These are phyloP conservation scores for Zingel zingel DNA, from an alignment of 2,113 vertebrate genomes.

Conservation along the genomic window DNA sequence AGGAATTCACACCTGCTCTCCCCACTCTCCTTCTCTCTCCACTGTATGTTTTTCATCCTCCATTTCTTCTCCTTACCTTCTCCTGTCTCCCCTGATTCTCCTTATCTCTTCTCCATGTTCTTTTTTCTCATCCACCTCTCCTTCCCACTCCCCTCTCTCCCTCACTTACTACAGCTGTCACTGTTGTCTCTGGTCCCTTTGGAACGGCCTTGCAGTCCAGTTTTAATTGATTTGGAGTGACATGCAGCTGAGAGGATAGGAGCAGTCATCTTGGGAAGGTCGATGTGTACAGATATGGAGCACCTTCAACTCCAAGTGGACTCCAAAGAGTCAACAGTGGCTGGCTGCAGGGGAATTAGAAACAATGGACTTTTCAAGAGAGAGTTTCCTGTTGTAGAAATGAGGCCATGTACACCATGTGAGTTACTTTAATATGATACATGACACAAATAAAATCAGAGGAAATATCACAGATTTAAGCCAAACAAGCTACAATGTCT, in stretches of 20 bases:
- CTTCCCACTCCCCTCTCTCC: slow-evolving; percentile 2
- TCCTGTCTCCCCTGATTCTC: slow-evolving; percentile 12
- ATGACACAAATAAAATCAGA: slow-evolving; percentile 1
- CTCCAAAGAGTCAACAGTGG: slow-evolving; percentile 57
- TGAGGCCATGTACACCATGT: slow-evolving; percentile 7
- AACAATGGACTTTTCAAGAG: slow-evolving; percentile 15
- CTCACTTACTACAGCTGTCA: slow-evolving; percentile 46
- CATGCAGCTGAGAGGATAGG: slow-evolving; percentile 50
- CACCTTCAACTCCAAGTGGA: slow-evolving; percentile 41
- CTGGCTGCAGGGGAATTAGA: slow-evolving; percentile 29
- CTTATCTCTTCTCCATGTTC: not conserved
- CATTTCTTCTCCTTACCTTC: not conserved
- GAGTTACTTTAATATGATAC: not conserved
- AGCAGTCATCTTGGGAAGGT: slow-evolving; percentile 52
- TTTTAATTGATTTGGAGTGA: slow-evolving; percentile 75
- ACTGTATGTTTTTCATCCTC: slow-evolving; percentile 1
- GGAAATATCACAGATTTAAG: slow-evolving; percentile 3
- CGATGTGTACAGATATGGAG: slow-evolving; percentile 56
- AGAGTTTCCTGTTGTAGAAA: slow-evolving; percentile 28
- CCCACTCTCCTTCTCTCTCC: slow-evolving; percentile 4
- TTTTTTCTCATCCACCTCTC: slow-evolving; percentile 17
- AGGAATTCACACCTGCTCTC: slow-evolving; percentile 47
- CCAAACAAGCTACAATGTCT: too few species aligned
- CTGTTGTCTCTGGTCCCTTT: slow-evolving; percentile 44
- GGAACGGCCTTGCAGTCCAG: slow-evolving; percentile 51